Conservation (phyloP, 2,888 invertebrate species). For the Tipula lateralis region DNA sequence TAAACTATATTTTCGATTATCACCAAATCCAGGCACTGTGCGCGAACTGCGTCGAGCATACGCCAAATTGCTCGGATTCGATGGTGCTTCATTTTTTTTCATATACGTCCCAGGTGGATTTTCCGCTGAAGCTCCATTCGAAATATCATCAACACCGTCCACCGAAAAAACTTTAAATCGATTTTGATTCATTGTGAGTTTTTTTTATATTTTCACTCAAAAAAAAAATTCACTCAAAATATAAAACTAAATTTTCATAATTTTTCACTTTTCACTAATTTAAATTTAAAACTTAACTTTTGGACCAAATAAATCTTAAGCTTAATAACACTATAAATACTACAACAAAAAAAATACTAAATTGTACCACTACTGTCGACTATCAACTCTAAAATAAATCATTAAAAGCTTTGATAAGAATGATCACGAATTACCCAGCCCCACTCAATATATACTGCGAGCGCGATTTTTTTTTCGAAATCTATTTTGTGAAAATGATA, state of each 20-base stretch:
- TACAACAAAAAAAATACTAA: not conserved
- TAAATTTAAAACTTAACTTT: not conserved
- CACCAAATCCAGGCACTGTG: conserved; percentile 30
- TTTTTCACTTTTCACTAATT: not conserved
- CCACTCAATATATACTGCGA: not conserved
- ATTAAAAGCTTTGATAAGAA: not conserved
- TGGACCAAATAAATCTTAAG: not conserved
- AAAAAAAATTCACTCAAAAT: not conserved
- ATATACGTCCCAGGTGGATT: not conserved
- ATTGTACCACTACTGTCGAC: not conserved
- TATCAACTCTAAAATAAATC: not conserved
- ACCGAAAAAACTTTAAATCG: conserved; percentile 35
- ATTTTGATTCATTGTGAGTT: conserved; percentile 29
- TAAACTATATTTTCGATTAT: conserved; percentile 46
- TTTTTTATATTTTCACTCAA: not conserved
- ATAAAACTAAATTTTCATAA: not conserved
- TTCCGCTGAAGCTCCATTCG: not conserved
- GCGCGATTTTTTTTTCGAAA: not conserved
- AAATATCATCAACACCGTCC: not conserved
- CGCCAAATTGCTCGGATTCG: not conserved
- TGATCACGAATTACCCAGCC: not conserved
- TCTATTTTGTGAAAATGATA: not conserved
- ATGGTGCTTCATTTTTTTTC: not conserved
- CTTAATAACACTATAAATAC: too few relatives aligned
- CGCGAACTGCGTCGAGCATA: not conserved